Evolutionary conservation across 1,140 invertebrate species (phyloP).

Genomic region (Octopus bimaculoides): DNA sequence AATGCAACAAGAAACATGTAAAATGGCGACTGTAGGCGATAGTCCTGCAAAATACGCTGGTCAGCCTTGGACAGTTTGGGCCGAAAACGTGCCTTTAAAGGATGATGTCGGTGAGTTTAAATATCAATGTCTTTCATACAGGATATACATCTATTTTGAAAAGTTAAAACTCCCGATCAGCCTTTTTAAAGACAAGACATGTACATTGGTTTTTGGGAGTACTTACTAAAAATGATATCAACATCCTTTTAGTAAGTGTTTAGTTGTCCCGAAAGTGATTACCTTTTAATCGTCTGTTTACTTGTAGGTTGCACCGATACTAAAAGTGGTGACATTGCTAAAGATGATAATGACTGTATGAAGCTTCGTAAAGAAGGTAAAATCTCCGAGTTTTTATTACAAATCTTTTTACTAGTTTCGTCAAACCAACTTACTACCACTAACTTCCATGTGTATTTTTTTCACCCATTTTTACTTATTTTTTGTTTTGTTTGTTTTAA

Average conservation of each 20-base stretch:
- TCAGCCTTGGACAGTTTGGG: slow-evolving; percentile 55
- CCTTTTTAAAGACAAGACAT: slow-evolving; percentile 10
- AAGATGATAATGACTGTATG: slow-evolving; percentile 49
- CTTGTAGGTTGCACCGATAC: slow-evolving; percentile 30
- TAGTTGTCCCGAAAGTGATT: slow-evolving; percentile 1
- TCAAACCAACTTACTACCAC: too few relatives aligned
- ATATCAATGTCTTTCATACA: neutral
- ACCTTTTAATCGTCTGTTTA: neutral
- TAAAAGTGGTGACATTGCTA: slow-evolving; percentile 26
- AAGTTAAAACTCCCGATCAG: neutral
- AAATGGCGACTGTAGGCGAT: slow-evolving; percentile 58
- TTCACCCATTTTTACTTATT: neutral
- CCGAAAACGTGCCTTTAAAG: slow-evolving; percentile 37
- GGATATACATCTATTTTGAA: neutral
- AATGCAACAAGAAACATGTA: slow-evolving; percentile 56
- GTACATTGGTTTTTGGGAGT: neutral
- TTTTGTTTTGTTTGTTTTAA: too few relatives aligned
- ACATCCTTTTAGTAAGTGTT: neutral
- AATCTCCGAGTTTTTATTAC: neutral
- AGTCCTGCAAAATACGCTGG: slow-evolving; percentile 57
- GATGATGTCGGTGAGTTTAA: slow-evolving; percentile 36
- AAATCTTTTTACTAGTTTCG: too few relatives aligned
- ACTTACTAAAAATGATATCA: neutral
- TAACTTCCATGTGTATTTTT: too few relatives aligned
- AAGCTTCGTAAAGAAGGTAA: slow-evolving; percentile 50